Percentiles rank a stretch among this genome's conserved stretches.
phyloP scores from a whole-genome alignment of 2,113 vertebrate species.

The Pipa parva region DNA sequence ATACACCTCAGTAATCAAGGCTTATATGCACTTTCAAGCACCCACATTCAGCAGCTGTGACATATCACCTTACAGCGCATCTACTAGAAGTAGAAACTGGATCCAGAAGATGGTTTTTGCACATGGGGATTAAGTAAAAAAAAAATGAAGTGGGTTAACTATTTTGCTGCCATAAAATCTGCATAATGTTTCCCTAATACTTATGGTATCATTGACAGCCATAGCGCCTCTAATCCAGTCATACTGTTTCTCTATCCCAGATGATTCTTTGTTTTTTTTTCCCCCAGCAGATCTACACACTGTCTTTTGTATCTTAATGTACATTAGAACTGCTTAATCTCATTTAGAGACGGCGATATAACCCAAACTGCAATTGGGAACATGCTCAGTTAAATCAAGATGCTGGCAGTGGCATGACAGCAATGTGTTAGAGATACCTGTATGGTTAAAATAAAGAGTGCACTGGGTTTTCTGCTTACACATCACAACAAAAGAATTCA shows the following conservation, averaged over 20 bases:
- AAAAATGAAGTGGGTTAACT: background rate
- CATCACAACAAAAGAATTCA: constrained; percentile 37
- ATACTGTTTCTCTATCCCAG: too few species aligned
- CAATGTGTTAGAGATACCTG: constrained; percentile 15
- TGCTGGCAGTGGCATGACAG: background rate
- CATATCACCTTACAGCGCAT: constrained; percentile 23
- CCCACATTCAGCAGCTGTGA: constrained; percentile 26
- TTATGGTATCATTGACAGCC: too few species aligned
- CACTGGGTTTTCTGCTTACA: constrained; percentile 4
- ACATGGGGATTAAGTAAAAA: background rate
- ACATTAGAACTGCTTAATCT: background rate
- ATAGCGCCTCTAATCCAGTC: too few species aligned
- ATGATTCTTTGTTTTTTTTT: too few species aligned
- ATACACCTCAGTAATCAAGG: constrained; percentile 7
- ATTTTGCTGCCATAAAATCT: background rate
- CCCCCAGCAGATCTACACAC: background rate
- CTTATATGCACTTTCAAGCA: background rate
- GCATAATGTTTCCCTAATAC: background rate
- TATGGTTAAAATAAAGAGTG: constrained; percentile 7
- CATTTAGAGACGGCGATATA: background rate
- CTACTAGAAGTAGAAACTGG: constrained; percentile 11
- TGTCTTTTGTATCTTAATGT: background rate
- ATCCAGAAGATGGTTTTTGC: constrained; percentile 14
- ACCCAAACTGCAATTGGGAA: background rate
- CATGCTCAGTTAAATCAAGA: background rate